Evolutionary conservation across 2,888 invertebrate genomes (phyloP), one percentile per base, ranked within the genome.

Genomic region (Polietes domitor): DNA sequence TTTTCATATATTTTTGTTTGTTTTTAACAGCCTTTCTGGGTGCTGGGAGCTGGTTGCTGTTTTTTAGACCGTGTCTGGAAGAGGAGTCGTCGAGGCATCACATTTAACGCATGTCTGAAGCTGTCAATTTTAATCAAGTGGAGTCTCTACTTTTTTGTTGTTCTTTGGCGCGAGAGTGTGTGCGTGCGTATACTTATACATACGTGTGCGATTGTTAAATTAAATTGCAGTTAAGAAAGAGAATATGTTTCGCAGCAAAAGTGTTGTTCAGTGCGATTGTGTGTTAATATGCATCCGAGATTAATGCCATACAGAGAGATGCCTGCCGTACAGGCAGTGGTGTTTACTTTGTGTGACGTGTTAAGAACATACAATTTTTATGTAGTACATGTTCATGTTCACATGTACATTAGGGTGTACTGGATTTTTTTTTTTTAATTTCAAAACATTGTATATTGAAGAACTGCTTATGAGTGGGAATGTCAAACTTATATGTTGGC

Each of bases 101-200:
- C 37, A 79, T 82, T 82, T 75, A 78, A 78, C 75, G 74, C 78
- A 72, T 75, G 82, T 78, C 82, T 75, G 72, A 78, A 75, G 71
- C 82, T 82, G 82, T 82, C 82, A 78, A 75, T 82, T 82, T 82
- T 78, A 82, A 82, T 82, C 75, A 78, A 78, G 63, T 75, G 26
- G 50, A 55, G 53, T n/a, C 43, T 63, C 21, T n/a, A 5, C 5
- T n/a, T 43, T n/a, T 73, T 58, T 24, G 26, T 37, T 37, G n/a
- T 47, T 32, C 7, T 74, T 21, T 32, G 43, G 12, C 17, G 21
- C 28, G 19, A 7, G 28, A 68, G 70, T 3, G 32, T 32, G 10
- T 12, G 12, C 12, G 12, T 41, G 15, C 41, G 4, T 41, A 41
- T 32, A 32, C 32, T 32, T 32, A 9, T 43, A 47, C 72, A 76